A percentile compares a stretch with the other conserved stretches of the same genome.
These are phyloP conservation scores for Lichenostomus cassidix DNA, from an alignment of 2,113 vertebrate genomes.

Conservation along the genomic window DNA sequence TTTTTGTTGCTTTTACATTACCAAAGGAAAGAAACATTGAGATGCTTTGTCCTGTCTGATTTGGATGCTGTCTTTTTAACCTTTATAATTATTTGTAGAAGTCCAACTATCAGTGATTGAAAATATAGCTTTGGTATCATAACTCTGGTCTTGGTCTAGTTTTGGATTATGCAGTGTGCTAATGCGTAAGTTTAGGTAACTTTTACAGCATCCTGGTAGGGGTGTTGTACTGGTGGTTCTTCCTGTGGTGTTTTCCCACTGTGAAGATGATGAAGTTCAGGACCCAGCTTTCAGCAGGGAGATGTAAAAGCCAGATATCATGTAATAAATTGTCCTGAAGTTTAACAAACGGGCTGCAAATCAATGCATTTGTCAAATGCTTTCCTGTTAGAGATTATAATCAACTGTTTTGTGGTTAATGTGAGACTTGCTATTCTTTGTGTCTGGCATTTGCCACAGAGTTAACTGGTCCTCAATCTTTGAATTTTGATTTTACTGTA, in stretches of 20 bases:
- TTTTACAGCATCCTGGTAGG: background rate
- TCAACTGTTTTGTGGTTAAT: constrained; percentile 19
- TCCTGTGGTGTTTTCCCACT: constrained; percentile 19
- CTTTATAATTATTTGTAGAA: background rate
- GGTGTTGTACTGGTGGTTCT: background rate
- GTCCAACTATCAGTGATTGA: background rate
- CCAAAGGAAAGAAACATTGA: background rate
- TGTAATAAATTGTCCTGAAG: background rate
- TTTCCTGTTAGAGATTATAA: constrained; percentile 43
- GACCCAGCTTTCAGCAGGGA: background rate
- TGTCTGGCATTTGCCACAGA: background rate
- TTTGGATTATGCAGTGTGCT: background rate
- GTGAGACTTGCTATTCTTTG: background rate
- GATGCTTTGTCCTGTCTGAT: background rate
- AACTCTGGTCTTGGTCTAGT: background rate
- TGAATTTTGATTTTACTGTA: background rate
- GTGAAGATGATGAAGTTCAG: background rate
- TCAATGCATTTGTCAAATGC: constrained; percentile 6
- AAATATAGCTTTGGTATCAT: background rate
- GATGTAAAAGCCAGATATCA: background rate
- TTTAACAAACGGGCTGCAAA: background rate
- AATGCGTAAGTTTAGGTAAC: background rate
- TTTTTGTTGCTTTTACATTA: background rate
- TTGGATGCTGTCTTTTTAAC: background rate
- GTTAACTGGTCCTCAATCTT: background rate